Evolutionary conservation across 2,888 invertebrate species (phyloP), one percentile per base, ranked within the genome.

Genomic region (Laspeyria flexula): DNA sequence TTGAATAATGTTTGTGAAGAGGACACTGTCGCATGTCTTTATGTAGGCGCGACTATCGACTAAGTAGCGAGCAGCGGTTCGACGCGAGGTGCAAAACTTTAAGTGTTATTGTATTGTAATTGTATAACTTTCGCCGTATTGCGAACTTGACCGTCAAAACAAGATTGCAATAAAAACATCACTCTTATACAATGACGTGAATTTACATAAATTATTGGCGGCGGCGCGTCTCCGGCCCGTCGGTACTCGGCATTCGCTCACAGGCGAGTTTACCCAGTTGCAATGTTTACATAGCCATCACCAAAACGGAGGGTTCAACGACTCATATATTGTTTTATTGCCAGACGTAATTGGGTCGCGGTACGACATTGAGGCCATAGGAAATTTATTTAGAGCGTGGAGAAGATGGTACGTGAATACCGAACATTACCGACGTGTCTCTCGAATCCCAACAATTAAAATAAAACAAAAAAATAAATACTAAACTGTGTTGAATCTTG

Each of bases 181-280:
- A 86, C 75, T 85, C 79, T 87, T 87, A 79, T 83, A 86, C 88
- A 88, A 88, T 90, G 90, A 87, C 81, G 86, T 81, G 81, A 83
- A 90, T 90, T 90, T 88, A 90, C 91, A 91, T 92, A 91, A 91
- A 91, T 90, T 89, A 90, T 90, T 82, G 88, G 84, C 87, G 88
- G 75, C 86, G 82, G 72, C 77, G 73, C 77, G 90, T 86, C 88
- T 84, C 84, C 79, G 71, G 55, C 47, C 60, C 59, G 54, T 47
- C 60, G 57, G 58, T 58, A 56, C 50, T 51, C 51, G 49, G 31
- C 6, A 12, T 12, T 25, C 51, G 60, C 4, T 49, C 54, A 39
- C 60, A 63, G 58, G 53, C 62, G 63, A 75, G 79, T 83, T 85
- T 85, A 83, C 83, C 71, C 83, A 82, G 81, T 82, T 88, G 89